Percentiles rank a stretch among this genome's conserved stretches.
Conservation (phyloP, 2,888 invertebrate genomes). For the Microplitis manilae region DNA sequence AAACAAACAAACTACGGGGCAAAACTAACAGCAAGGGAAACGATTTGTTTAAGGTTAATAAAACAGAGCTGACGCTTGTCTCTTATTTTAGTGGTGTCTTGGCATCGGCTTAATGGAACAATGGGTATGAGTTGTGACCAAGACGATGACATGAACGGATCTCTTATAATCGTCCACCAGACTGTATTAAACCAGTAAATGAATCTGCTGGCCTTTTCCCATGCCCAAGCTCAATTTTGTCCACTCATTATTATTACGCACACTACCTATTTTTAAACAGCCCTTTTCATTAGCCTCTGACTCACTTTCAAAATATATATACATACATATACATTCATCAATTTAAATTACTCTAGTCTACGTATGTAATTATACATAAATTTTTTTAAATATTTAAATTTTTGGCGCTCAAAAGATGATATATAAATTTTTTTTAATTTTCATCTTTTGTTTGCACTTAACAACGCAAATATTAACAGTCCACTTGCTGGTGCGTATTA, state of each 20-base stretch:
- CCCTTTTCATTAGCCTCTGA: constrained; percentile 47
- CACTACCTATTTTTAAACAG: constrained; percentile 27
- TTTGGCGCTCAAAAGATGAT: too few relatives aligned
- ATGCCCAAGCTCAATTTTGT: constrained; percentile 50
- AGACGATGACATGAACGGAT: constrained; percentile 38
- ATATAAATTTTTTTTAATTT: neutral
- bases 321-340: neutral
- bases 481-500: constrained; percentile 25
- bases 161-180: constrained; percentile 41
- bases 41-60: constrained; percentile 60
- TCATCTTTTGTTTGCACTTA: constrained; percentile 15
- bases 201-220: constrained; percentile 66
- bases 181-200: constrained; percentile 62
- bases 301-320: constrained; percentile 40
- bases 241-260: constrained; percentile 14
- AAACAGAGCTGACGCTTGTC: constrained; percentile 49
- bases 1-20: neutral
- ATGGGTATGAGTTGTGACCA: constrained; percentile 39
- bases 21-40: constrained; percentile 45
- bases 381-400: too few relatives aligned
- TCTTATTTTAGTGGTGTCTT: constrained; percentile 1
- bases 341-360: neutral
- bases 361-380: too few relatives aligned
- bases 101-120: constrained; percentile 54
- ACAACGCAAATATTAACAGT: constrained; percentile 30